These are phyloP conservation scores for Argopecten irradians DNA, from an alignment of 1,140 invertebrate species.

Conservation along the genomic window DNA sequence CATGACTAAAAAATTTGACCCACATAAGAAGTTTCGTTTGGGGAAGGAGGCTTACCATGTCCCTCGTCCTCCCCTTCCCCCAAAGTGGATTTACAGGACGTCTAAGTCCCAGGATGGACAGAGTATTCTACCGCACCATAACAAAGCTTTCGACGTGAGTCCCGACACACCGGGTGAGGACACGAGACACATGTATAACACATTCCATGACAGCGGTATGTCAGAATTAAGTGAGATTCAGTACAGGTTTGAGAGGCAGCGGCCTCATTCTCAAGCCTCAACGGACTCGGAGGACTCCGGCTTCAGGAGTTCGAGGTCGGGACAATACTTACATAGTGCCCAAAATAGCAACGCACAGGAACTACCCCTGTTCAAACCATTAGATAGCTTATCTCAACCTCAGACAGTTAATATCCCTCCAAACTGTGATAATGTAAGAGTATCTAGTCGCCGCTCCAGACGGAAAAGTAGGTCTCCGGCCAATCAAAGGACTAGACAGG, in stretches of 20 bases:
- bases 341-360: constrained; percentile 57
- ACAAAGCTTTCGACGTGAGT: constrained; percentile 60
- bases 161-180: constrained; percentile 53
- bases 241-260: constrained; percentile 48
- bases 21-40: constrained; percentile 58
- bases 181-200: constrained; percentile 52
- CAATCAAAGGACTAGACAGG: constrained; percentile 14
- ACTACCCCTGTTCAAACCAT: constrained; percentile 58
- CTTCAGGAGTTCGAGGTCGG: constrained; percentile 66
- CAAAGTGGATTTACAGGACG: constrained; percentile 32
- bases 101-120: constrained; percentile 25
- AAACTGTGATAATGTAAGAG: constrained; percentile 25
- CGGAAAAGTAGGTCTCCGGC: constrained; percentile 19
- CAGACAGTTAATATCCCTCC: constrained; percentile 28
- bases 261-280: constrained; percentile 66
- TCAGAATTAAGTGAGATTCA: constrained; percentile 61
- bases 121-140: constrained; percentile 45
- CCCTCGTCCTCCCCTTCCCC: constrained; percentile 51
- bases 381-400: constrained; percentile 34
- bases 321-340: constrained; percentile 56
- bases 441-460: not conserved
- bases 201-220: constrained; percentile 66
- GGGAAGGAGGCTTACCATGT: constrained; percentile 47
- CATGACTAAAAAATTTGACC: constrained; percentile 65
- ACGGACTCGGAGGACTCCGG: constrained; percentile 71